A percentile compares a stretch with the other conserved stretches of the same genome.
Evolutionary conservation across 2,888 invertebrate species (phyloP).

Genomic region (Siphlonurus alternatus): DNA sequence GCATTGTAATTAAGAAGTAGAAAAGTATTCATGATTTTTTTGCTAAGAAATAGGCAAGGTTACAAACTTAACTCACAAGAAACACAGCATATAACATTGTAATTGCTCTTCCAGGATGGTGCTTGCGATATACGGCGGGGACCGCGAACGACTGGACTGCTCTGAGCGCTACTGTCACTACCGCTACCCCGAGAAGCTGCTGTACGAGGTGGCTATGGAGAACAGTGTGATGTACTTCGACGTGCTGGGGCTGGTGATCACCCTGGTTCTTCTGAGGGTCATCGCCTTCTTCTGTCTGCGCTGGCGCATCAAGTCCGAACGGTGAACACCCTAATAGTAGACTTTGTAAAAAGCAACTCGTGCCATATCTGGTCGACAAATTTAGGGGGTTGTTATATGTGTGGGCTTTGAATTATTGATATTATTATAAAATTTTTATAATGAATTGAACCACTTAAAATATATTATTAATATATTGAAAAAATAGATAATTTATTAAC

Average conservation of each 20-base stretch:
- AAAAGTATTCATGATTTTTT: no score
- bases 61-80: no score
- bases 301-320: conserved; percentile 52
- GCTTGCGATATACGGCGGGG: conserved; percentile 55
- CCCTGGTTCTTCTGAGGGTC: conserved; percentile 46
- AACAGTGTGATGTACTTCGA: conserved; percentile 74
- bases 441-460: no score
- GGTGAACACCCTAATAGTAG: no score
- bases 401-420: no score
- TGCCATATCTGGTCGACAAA: conserved; percentile 12
- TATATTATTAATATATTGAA: no score
- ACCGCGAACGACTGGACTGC: conserved; percentile 60
- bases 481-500: no score
- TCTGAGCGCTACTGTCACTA: conserved; percentile 68
- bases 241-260: conserved; percentile 49
- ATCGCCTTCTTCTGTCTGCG: conserved; percentile 55
- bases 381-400: conserved; percentile 15
- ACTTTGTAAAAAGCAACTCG: conserved; percentile 14
- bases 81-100: no score
- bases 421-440: no score
- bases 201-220: conserved; percentile 63
- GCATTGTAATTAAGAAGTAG: no score
- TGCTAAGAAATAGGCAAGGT: no score
- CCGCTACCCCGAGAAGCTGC: conserved; percentile 59
- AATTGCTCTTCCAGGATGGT: conserved; percentile 20